Evolutionary conservation across 2,888 invertebrate species (phyloP).

Genomic region (Nasonovia ribisnigri): DNA sequence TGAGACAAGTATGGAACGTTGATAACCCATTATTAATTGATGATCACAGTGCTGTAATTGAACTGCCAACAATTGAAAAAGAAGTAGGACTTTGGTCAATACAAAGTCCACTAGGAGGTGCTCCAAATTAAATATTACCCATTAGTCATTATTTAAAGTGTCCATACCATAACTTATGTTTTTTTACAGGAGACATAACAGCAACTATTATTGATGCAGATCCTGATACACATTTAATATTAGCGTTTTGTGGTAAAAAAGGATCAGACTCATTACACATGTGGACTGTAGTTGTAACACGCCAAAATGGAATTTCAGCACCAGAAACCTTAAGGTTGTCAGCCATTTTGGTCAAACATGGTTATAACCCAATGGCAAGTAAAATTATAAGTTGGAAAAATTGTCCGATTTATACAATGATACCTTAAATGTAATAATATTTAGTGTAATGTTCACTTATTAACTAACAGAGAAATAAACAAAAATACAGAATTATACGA

Average conservation of each 20-base stretch:
- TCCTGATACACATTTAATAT: constrained; percentile 66
- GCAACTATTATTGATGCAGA: constrained; percentile 67
- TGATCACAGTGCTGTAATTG: constrained; percentile 67
- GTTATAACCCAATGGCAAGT: constrained; percentile 67
- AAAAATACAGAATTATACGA: constrained; percentile 45
- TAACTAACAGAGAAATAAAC: constrained; percentile 34
- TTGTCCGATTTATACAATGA: constrained; percentile 66
- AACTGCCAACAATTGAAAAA: constrained; percentile 67
- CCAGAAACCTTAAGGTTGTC: constrained; percentile 67
- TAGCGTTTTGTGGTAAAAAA: constrained; percentile 68
- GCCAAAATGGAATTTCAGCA: constrained; percentile 67
- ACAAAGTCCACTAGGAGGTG: constrained; percentile 68
- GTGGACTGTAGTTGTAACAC: constrained; percentile 68
- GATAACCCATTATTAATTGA: constrained; percentile 66
- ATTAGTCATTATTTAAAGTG: not conserved
- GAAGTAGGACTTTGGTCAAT: constrained; percentile 67
- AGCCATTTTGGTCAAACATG: constrained; percentile 67
- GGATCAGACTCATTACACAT: constrained; percentile 67
- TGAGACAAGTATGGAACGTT: constrained; percentile 68
- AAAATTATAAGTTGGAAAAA: constrained; percentile 68
- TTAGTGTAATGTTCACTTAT: not conserved
- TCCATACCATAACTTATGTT: not conserved
- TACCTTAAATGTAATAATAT: not conserved
- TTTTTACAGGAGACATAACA: constrained; percentile 66
- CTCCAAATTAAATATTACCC: not conserved